Evolutionary conservation across 2,797 vertebrate species (phyloP).

Genomic region (Sebastes flavidus): DNA sequence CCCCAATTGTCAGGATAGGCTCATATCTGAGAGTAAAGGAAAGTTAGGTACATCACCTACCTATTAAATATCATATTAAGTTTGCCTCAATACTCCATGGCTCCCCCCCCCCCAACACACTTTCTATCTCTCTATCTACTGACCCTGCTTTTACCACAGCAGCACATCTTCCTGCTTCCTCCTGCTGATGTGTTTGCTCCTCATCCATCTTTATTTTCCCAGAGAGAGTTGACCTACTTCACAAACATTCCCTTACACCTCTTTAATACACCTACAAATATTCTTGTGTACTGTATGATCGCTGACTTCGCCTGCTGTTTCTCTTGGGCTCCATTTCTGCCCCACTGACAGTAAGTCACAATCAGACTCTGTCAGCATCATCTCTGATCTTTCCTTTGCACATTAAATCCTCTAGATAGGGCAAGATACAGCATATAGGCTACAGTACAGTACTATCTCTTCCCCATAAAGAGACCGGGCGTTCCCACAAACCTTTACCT

Average conservation of each 20-base stretch:
- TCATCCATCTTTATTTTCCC: constrained; percentile 46
- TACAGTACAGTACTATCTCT: not conserved
- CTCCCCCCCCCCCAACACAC: not conserved
- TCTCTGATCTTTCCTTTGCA: constrained; percentile 25
- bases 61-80: not conserved
- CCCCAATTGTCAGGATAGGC: not conserved
- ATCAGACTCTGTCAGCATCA: constrained; percentile 33
- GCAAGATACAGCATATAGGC: not conserved
- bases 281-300: not conserved
- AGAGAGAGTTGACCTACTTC: constrained; percentile 58
- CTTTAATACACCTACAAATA: constrained; percentile 16
- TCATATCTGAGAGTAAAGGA: not conserved
- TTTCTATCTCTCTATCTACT: not conserved
- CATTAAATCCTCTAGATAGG: constrained; percentile 27
- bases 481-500: not conserved
- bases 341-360: constrained; percentile 34
- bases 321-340: constrained; percentile 39
- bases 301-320: constrained; percentile 11
- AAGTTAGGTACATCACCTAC: not conserved
- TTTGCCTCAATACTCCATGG: not conserved
- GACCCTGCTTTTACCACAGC: not conserved
- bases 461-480: not conserved
- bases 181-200: constrained; percentile 29
- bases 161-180: not conserved
- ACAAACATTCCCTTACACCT: constrained; percentile 15